Evolutionary conservation across 2,888 invertebrate genomes (phyloP), one percentile per base, ranked within the genome.

Genomic region (Conistra vaccinii): DNA sequence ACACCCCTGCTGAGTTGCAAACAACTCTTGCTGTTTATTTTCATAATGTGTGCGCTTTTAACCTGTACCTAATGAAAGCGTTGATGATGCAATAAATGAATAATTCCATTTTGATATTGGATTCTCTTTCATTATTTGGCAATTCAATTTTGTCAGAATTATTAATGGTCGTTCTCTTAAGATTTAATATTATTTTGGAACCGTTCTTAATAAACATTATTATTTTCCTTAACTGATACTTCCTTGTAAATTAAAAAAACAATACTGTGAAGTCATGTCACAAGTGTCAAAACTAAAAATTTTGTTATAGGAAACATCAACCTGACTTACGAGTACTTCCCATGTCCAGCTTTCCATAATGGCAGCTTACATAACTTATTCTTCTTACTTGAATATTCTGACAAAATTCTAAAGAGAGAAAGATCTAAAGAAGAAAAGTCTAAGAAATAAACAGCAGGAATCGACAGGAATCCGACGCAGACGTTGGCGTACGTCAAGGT

Each of bases 11-110:
- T 71, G 81, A 42, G 71, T 71, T 58, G 57, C 55, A 76, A 88
- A 86, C 68, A 80, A 51, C 51, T 68, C 80, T 84, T 69, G 68
- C 45, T 83, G 68, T 85, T 83, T 88, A 78, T 77, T 85, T 78
- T 78, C 23, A 84, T 66, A 85, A 84, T 58, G 74, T 75, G 42
- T 69, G 29, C 32, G 62, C 61, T 65, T 79, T 81, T 75, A 73
- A 73, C 58, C 42, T 69, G 75, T 85, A 69, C 29, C 20, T 39
- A 58, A 76, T 67, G 35, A 48, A 57, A 53, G 26, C 29, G 29
- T 79, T 51, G 17, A 74, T 80, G 45, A 75, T 60, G 70, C 53
- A 77, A 80, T 57, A 2, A 12, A 17, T 53, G 53, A 42, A 70
- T 74, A 35, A 73, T 73, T 35, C 42, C 1, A 39, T 66, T 66